Evolutionary conservation across 92 coral and sea anemone species (phyloP).

Genomic region (Chrysogorgia sp.): DNA sequence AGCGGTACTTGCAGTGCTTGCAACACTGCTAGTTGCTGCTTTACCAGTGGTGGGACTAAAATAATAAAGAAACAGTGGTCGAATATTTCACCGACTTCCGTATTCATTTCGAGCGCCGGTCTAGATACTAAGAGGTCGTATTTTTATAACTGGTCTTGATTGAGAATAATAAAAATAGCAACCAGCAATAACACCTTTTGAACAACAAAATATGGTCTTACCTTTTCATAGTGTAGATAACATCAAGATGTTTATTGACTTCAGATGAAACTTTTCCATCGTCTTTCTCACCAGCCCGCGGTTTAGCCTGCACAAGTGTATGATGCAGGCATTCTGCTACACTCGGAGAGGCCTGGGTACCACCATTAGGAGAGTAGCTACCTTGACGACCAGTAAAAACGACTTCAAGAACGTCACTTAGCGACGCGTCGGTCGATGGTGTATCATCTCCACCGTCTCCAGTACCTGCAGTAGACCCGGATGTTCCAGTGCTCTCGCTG

Average conservation of each 20-base stretch:
- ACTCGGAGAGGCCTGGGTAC: neutral
- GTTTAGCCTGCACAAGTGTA: too few relatives aligned
- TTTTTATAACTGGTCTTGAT: neutral
- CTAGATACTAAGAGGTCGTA: neutral
- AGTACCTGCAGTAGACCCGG: too few relatives aligned
- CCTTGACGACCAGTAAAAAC: too few relatives aligned
- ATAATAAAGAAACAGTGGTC: neutral
- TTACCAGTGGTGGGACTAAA: slow-evolving; percentile 27
- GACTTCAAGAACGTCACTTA: slow-evolving; percentile 4
- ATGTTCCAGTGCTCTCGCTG: too few relatives aligned
- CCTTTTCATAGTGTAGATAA: slow-evolving; percentile 37
- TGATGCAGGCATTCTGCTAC: too few relatives aligned
- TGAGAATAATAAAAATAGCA: neutral
- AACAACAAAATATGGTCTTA: neutral
- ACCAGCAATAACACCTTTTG: neutral
- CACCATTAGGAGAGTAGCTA: neutral
- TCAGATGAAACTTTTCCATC: slow-evolving; percentile 23
- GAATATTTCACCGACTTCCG: too few relatives aligned
- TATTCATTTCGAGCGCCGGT: too few relatives aligned
- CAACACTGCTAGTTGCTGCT: slow-evolving; percentile 16
- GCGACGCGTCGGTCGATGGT: neutral
- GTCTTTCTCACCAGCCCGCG: slow-evolving; percentile 1
- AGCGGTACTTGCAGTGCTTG: slow-evolving; percentile 70
- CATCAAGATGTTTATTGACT: slow-evolving; percentile 12
- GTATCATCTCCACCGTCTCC: neutral